phyloP scores from a whole-genome alignment of 2,113 vertebrate species.

The Coturnix japonica region DNA sequence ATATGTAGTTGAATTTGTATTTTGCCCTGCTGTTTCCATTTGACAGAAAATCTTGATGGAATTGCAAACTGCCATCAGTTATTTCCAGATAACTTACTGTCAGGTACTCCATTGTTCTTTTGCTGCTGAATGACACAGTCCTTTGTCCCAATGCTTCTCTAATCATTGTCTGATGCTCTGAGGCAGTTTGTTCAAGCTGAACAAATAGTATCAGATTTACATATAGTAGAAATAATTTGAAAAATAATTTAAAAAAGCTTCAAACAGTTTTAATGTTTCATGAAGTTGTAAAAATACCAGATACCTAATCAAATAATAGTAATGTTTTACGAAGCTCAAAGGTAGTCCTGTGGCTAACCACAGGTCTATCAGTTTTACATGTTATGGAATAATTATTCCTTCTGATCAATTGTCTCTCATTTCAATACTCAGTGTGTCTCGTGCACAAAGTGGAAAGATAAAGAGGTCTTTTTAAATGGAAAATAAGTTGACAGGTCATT shows the following conservation, averaged over 20 bases:
- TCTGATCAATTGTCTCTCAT: background rate
- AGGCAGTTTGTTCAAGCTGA: conserved; percentile 56
- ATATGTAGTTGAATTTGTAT: background rate
- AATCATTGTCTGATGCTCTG: conserved; percentile 77
- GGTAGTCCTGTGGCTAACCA: conserved; percentile 45
- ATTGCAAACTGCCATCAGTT: conserved; percentile 47
- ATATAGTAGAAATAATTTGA: conserved; percentile 63
- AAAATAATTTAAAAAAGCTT: background rate
- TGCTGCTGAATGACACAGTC: conserved; percentile 24
- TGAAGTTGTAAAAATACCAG: conserved; percentile 42
- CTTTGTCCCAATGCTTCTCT: conserved; percentile 72
- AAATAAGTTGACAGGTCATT: conserved; percentile 7
- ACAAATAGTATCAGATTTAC: conserved; percentile 66
- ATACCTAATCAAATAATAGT: conserved; percentile 43
- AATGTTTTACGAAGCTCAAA: conserved; percentile 44
- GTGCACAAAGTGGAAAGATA: background rate
- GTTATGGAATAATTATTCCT: background rate
- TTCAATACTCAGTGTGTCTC: background rate
- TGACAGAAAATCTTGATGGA: conserved; percentile 62
- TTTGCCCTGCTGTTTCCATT: conserved; percentile 44
- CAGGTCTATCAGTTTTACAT: background rate
- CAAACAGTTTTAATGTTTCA: conserved; percentile 52
- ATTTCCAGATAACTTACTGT: conserved; percentile 58
- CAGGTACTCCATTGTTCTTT: conserved; percentile 33
- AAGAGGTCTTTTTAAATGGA: background rate